Conservation (phyloP, 2,113 vertebrate species). For the Delphinapterus leucas region DNA sequence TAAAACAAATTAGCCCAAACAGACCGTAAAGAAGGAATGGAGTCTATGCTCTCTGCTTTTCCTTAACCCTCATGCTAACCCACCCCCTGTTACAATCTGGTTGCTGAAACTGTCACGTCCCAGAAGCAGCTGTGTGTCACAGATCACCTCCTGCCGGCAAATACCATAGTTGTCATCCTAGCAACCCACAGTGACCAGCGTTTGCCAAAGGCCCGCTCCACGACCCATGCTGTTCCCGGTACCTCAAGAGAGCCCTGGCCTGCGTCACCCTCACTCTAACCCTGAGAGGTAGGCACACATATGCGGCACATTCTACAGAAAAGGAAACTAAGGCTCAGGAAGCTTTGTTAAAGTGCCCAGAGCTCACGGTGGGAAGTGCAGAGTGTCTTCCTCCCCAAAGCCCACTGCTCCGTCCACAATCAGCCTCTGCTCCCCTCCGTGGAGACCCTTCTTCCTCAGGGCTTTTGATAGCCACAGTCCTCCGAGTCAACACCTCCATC, state of each 20-base stretch:
- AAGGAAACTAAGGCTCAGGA: neutral
- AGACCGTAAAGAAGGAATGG: accelerated
- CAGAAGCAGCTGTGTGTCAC: neutral
- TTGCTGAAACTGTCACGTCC: neutral
- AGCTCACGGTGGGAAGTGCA: accelerated
- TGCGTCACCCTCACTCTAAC: neutral
- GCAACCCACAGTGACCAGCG: neutral
- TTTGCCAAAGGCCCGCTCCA: no score
- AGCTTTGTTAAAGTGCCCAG: accelerated
- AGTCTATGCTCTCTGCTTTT: neutral
- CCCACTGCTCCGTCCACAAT: accelerated
- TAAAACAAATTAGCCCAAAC: neutral
- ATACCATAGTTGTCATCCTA: no score
- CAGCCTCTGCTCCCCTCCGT: accelerated
- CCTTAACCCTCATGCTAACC: neutral
- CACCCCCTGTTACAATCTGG: no score
- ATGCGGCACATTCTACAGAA: accelerated
- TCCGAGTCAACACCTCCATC: accelerated
- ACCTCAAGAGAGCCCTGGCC: neutral
- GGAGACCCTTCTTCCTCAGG: neutral
- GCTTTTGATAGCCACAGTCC: no score
- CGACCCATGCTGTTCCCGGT: accelerated
- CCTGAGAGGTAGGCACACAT: accelerated
- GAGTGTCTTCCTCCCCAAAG: neutral
- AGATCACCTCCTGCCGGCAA: neutral